Evolutionary conservation across 1,140 invertebrate genomes (phyloP), one percentile per base, ranked within the genome.

Genomic region (Magallana angulata): DNA sequence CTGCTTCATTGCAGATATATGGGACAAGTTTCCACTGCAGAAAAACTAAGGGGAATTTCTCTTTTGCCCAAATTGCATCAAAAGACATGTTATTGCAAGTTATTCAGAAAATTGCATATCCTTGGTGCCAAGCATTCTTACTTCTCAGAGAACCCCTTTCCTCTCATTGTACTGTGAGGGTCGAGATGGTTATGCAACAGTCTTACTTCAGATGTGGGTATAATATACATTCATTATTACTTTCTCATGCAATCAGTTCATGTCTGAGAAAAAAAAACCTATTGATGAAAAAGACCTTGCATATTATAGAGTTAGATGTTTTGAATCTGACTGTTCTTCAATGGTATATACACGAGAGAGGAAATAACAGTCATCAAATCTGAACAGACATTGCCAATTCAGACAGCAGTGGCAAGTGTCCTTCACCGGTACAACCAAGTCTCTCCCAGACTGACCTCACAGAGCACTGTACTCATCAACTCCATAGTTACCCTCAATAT

Each of bases 21-120:
- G 57, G 81, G 81, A 82, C 81, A 82, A 57, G 81, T 82, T 82
- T 82, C 81, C 81, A 57, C 57, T 76, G 68, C 24, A 76, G 68
- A 76, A 76, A 30, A 30, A 76, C 68, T 76, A 76, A 76, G 24
- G 68, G 68, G 68, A 30, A 30, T 76, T 76, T 76, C 68, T 76
- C 68, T 76, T 76, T 76, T 76, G 68, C 68, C 68, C 68, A 76
- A 76, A 76, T 76, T 76, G 68, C 68, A 76, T 76, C 68, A 76
- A 76, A 76, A 76, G 68, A 76, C 68, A 30, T 76, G 68, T 76
- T 76, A 76, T 76, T 76, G 68, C 24, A 30, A 76, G 68, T 76
- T 76, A 76, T 76, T 76, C 68, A 76, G 68, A 76, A 76, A 76
- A 76, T 76, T 76, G 68, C 68, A 76, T 76, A 76, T 24, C 68